Evolutionary conservation across 2,888 invertebrate species (phyloP).

Genomic region (Microctonus hyperodae): DNA sequence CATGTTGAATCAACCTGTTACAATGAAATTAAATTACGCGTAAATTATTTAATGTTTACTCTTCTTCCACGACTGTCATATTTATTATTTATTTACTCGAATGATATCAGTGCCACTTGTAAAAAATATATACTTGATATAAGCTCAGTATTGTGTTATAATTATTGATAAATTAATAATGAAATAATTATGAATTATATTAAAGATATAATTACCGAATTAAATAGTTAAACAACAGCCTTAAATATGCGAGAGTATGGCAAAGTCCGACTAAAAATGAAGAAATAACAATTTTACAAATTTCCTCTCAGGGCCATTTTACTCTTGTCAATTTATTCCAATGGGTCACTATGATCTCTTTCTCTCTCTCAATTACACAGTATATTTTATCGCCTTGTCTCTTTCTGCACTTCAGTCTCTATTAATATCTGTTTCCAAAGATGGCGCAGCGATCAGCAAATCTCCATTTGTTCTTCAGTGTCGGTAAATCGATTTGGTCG

Average conservation of each 20-base stretch:
- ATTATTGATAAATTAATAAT: not conserved
- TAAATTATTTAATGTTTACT: not conserved
- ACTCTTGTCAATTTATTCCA: conserved; percentile 23
- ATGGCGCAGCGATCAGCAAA: too few species aligned
- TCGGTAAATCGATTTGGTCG: too few species aligned
- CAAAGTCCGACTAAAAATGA: conserved; percentile 46
- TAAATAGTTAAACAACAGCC: conserved; percentile 41
- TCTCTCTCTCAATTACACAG: too few species aligned
- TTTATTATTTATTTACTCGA: not conserved
- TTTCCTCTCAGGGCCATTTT: conserved; percentile 51
- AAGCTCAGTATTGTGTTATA: not conserved
- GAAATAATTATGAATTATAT: not conserved
- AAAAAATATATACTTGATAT: not conserved
- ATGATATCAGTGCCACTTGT: not conserved
- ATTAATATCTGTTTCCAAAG: too few species aligned
- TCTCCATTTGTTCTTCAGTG: too few species aligned
- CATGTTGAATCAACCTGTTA: conserved; percentile 52
- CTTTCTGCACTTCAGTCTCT: too few species aligned
- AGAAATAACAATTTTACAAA: conserved; percentile 44
- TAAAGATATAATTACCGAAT: conserved; percentile 42
- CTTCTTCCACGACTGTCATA: not conserved
- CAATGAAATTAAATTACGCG: not conserved
- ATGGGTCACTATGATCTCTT: not conserved
- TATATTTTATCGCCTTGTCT: too few species aligned
- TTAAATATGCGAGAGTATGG: conserved; percentile 43